These are phyloP conservation scores for Squalus acanthias DNA, from an alignment of 2,797 vertebrate species.

Conservation along the genomic window DNA sequence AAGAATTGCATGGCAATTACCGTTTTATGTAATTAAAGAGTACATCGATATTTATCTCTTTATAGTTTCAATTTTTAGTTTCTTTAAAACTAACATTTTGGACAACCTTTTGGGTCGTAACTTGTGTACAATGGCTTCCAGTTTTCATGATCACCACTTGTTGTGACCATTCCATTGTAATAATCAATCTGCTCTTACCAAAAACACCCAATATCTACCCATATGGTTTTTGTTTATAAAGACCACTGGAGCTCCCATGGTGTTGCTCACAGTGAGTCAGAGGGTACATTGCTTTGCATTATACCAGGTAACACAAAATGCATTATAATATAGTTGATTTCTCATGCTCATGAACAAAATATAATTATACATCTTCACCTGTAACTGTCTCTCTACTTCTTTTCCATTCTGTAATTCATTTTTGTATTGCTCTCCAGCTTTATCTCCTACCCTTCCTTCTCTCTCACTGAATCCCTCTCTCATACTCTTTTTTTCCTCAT, in stretches of 20 bases:
- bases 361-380: background rate
- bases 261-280: background rate
- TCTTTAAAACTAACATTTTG: background rate
- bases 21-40: background rate
- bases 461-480: background rate
- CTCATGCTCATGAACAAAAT: background rate
- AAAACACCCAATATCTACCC: background rate
- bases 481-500: background rate
- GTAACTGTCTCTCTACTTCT: background rate
- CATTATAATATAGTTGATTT: background rate
- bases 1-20: slow-evolving; percentile 20
- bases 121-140: background rate
- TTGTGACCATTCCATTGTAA: background rate
- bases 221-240: background rate
- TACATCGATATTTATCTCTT: background rate
- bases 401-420: background rate
- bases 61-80: background rate
- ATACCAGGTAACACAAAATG: background rate
- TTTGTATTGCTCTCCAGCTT: background rate
- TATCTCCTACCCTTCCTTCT: background rate
- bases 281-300: background rate
- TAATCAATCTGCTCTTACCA: background rate
- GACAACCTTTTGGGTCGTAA: background rate
- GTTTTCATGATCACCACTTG: background rate
- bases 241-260: background rate